Evolutionary conservation across 2,888 invertebrate genomes (phyloP), one percentile per base, ranked within the genome.

Genomic region (Nycteola revayana): DNA sequence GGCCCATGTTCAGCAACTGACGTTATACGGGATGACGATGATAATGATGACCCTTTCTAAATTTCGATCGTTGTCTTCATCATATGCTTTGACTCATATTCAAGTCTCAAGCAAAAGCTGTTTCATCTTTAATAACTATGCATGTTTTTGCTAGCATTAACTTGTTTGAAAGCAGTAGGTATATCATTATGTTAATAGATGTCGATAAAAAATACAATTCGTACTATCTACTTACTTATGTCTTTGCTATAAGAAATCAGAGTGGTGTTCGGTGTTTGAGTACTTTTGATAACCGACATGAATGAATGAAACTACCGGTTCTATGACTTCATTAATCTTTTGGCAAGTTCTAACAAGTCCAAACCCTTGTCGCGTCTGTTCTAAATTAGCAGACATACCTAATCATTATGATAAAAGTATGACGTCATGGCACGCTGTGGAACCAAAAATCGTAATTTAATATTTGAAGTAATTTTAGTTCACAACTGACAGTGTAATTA

Each of bases 401-500:
- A 41, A 42, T 47, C 26, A 27, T 28, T 42, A 34, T 21, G 26
- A 44, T 41, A 42, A 34, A 30, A 24, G 14, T 23, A 26, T 53
- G 44, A 42, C 29, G 37, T 26, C 14, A 14, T 14, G 2, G 2
- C 5, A 5, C 14, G 2, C 2, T 14, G 5, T 14, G 2, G 14
- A 14, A 14, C 14, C 14, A 14, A 14, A 14, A 14, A 14, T 14
- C 5, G 5, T 14, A 14, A 14, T 14, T 14, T 14, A 14, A 14
- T 14, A 14, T 72, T 74, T 74, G 67, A 69, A 62, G 70, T 60
- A 63, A 72, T 63, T 70, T 74, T 72, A 53, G 60, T 67, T n/a
- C n/a, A 63, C 62, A 59, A 61, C 80, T 80, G 81, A 82, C 82
- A 79, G 77, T 68, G 67, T 84, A 84, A 84, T 84, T 83, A 80